Percentiles rank a stretch among this genome's conserved stretches.
Evolutionary conservation across 2,113 vertebrate species (phyloP).

Genomic region (Notothenia coriiceps): DNA sequence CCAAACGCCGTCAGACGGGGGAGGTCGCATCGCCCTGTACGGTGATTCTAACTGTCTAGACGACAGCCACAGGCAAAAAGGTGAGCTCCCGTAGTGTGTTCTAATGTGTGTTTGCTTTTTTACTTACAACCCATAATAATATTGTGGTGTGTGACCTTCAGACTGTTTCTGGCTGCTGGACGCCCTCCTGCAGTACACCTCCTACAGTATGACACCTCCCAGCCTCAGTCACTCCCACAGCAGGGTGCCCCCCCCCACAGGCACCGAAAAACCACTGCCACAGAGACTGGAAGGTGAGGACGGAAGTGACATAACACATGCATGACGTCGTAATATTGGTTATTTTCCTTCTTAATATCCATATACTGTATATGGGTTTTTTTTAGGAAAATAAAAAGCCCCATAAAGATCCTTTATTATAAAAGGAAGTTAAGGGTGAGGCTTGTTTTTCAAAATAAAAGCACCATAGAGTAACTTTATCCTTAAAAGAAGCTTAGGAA

Average conservation of each 20-base stretch:
- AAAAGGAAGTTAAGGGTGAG: too few species aligned
- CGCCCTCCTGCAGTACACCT: slow-evolving; percentile 94
- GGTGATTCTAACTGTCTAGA: slow-evolving; percentile 98
- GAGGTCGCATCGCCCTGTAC: slow-evolving; percentile 94
- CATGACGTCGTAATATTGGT: too few species aligned
- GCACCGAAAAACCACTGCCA: slow-evolving; percentile 83
- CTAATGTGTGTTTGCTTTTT: not conserved
- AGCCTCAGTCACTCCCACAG: slow-evolving; percentile 94
- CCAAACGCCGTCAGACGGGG: slow-evolving; percentile 91
- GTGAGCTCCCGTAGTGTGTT: slow-evolving; percentile 68
- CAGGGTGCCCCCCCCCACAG: slow-evolving; percentile 88
- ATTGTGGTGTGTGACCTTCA: slow-evolving; percentile 52
- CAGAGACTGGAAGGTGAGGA: slow-evolving; percentile 95
- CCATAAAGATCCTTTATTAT: too few species aligned
- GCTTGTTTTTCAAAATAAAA: too few species aligned
- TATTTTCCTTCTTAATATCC: too few species aligned
- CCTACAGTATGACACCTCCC: slow-evolving; percentile 93
- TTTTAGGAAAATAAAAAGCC: too few species aligned
- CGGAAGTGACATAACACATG: not conserved
- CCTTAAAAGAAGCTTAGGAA: too few species aligned
- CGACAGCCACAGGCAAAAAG: slow-evolving; percentile 98
- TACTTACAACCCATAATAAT: not conserved
- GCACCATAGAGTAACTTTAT: too few species aligned
- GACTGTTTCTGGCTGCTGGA: slow-evolving; percentile 99
- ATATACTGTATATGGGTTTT: too few species aligned